Conservation (phyloP, 2,113 vertebrate species). For the Salvelinus sp. region DNA sequence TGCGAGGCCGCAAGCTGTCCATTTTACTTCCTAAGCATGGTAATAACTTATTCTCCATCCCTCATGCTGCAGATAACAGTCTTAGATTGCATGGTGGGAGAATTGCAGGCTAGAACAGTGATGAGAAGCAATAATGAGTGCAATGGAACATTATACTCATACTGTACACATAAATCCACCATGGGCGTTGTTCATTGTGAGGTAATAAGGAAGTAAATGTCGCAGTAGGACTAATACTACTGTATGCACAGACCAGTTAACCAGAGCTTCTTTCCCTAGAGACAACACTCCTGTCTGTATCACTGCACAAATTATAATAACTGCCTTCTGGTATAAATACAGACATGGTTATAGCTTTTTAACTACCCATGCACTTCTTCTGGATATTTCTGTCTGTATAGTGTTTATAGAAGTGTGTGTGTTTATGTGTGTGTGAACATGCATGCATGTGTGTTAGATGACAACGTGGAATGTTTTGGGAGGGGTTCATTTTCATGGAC, state of each 20-base stretch:
- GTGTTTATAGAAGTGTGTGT: slow-evolving; percentile 23
- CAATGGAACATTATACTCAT: neutral
- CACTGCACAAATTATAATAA: slow-evolving; percentile 51
- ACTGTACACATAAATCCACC: neutral
- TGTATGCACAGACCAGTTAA: slow-evolving; percentile 27
- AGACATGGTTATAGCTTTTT: slow-evolving; percentile 57
- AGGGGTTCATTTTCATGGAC: slow-evolving; percentile 40
- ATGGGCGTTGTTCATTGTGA: neutral
- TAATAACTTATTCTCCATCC: slow-evolving; percentile 7
- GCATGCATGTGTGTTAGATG: neutral
- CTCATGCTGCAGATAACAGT: slow-evolving; percentile 33
- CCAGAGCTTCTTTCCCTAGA: slow-evolving; percentile 41
- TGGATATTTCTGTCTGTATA: neutral
- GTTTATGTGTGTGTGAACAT: slow-evolving; percentile 1
- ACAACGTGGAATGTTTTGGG: neutral
- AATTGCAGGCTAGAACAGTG: slow-evolving; percentile 20
- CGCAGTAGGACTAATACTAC: slow-evolving; percentile 13
- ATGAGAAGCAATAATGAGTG: slow-evolving; percentile 35
- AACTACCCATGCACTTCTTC: slow-evolving; percentile 39
- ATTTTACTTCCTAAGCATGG: neutral
- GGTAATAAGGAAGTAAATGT: slow-evolving; percentile 34
- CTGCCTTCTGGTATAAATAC: slow-evolving; percentile 52
- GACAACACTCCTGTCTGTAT: slow-evolving; percentile 40
- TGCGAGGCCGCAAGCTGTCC: no score
- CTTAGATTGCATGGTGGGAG: slow-evolving; percentile 37